These are phyloP conservation scores for Gallinago nigripennis DNA, from an alignment of 2,797 vertebrate genomes.

Conservation along the genomic window DNA sequence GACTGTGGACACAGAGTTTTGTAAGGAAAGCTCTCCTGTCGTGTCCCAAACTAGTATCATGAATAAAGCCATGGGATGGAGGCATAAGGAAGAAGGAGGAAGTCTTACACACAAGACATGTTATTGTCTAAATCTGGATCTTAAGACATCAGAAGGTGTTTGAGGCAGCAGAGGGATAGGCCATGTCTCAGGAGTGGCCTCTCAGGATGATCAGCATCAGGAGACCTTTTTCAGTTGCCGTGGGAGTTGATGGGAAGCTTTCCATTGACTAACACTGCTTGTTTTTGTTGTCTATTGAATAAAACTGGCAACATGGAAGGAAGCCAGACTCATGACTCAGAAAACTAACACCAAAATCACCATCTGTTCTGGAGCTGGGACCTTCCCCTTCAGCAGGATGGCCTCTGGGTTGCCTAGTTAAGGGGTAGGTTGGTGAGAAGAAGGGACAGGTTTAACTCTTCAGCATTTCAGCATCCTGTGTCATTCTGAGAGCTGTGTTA, in stretches of 20 bases:
- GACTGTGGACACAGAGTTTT: neutral
- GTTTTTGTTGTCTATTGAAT: neutral
- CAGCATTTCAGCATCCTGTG: conserved; percentile 41
- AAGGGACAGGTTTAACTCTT: conserved; percentile 20
- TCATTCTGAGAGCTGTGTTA: conserved; percentile 15
- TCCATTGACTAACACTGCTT: neutral
- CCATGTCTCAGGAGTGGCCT: neutral
- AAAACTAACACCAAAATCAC: neutral
- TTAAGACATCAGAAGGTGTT: neutral
- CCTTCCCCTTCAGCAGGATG: neutral
- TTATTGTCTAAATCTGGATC: neutral
- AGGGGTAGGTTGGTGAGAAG: neutral
- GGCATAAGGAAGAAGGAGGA: neutral
- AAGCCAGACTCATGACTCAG: neutral
- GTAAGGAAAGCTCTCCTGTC: neutral
- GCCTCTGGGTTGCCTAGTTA: neutral
- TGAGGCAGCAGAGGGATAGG: neutral
- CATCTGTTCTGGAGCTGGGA: neutral
- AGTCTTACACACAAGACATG: neutral
- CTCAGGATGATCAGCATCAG: neutral
- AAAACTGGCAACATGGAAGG: neutral
- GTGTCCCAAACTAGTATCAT: neutral
- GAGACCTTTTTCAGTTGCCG: neutral
- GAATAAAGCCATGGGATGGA: neutral
- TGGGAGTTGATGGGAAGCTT: neutral